Conservation (phyloP, 2,888 invertebrate species). For the Philhelius pedissequus region DNA sequence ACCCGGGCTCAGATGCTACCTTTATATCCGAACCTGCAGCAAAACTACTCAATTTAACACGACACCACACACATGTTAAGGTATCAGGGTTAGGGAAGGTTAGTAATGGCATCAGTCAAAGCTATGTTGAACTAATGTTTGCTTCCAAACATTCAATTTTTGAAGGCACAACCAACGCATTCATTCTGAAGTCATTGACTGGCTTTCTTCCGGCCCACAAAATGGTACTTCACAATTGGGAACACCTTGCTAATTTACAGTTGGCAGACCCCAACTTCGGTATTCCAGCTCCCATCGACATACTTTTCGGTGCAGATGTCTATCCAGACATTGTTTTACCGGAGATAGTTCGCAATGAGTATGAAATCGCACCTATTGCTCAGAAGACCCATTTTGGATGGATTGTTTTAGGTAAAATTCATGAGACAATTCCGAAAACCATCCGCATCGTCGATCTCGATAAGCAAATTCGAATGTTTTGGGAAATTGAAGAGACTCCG, state of each 20-base stretch:
- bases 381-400: not conserved
- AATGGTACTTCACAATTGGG: too few relatives aligned
- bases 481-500: too few relatives aligned
- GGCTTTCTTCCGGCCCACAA: too few relatives aligned
- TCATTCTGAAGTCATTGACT: too few relatives aligned
- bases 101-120: too few relatives aligned
- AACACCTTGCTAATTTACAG: not conserved
- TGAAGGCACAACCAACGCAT: too few relatives aligned
- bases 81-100: not conserved
- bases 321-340: not conserved
- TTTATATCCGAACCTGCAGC: not conserved
- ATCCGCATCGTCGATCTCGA: too few relatives aligned
- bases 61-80: not conserved
- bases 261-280: not conserved
- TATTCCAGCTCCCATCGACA: not conserved
- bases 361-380: not conserved
- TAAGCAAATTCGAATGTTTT: too few relatives aligned
- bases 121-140: too few relatives aligned
- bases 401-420: conserved; percentile 4
- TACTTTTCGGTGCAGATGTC: conserved; percentile 7
- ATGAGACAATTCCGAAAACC: not conserved
- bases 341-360: not conserved
- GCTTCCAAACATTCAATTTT: too few relatives aligned
- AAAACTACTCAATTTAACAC: not conserved
- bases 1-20: too few relatives aligned